Percentiles rank a stretch among this genome's conserved stretches.
phyloP scores from a whole-genome alignment of 2,797 vertebrate species.

The Sebastes steindachneri region DNA sequence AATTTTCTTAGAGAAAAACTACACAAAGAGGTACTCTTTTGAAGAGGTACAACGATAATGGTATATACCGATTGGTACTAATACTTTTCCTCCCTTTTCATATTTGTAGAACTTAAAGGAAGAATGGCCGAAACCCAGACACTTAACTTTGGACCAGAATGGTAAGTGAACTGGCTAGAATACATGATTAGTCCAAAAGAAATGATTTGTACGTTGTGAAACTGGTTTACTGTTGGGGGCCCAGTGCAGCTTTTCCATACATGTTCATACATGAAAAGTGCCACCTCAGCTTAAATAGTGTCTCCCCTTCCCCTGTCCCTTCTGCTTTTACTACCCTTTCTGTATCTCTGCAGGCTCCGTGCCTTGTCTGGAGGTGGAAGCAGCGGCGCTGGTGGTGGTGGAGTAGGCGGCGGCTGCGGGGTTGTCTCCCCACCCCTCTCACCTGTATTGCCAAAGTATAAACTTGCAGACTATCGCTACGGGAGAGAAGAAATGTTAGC shows the following conservation, averaged over 20 bases:
- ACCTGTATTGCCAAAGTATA: conserved; percentile 98
- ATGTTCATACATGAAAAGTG: conserved; percentile 39
- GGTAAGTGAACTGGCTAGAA: conserved; percentile 82
- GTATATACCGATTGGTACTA: not conserved
- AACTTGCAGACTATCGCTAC: conserved; percentile 99
- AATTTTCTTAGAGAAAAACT: not conserved
- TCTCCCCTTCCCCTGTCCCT: conserved; percentile 31
- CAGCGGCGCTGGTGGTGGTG: conserved; percentile 81
- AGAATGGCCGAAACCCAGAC: conserved; percentile 99
- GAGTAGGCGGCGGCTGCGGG: conserved; percentile 67
- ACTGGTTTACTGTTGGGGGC: conserved; percentile 20
- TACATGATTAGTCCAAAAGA: not conserved
- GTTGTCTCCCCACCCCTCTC: conserved; percentile 97
- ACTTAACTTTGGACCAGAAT: conserved; percentile 99
- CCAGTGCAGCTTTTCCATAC: not conserved
- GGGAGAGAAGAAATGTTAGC: conserved; percentile 99
- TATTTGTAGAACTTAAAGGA: conserved; percentile 81
- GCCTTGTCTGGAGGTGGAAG: conserved; percentile 93
- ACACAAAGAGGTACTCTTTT: not conserved
- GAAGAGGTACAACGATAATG: not conserved
- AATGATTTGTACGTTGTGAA: conserved; percentile 42
- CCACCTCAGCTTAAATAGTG: not conserved
- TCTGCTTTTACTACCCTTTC: conserved; percentile 13
- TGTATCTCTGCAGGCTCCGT: conserved; percentile 87
- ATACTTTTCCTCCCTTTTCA: conserved; percentile 34